phyloP scores from a whole-genome alignment of 1,140 invertebrate genomes.

The Gyrodactylus salaris region DNA sequence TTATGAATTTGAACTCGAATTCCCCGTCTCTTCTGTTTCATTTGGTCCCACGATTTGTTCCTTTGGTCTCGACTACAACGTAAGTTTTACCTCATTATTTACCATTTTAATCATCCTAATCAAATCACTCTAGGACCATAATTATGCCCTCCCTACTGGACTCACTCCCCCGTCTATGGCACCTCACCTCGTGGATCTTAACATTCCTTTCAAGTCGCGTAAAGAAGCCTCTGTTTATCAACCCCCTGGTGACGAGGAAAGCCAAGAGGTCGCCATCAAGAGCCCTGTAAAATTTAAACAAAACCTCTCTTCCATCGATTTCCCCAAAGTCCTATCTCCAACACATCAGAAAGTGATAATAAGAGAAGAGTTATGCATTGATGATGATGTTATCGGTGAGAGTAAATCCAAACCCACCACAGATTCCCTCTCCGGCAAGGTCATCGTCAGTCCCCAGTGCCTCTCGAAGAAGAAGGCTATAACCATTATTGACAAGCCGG shows the following conservation, averaged over 20 bases:
- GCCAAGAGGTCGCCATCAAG: no score
- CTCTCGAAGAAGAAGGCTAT: not conserved
- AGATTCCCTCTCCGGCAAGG: not conserved
- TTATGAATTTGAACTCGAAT: not conserved
- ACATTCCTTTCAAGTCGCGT: not conserved
- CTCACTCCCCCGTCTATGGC: not conserved
- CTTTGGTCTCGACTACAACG: not conserved
- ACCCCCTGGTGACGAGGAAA: not conserved
- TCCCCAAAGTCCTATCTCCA: not conserved
- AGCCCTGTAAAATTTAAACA: no score
- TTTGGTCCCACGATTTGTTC: not conserved
- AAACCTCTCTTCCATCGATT: not conserved
- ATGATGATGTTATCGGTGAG: not conserved
- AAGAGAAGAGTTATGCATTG: not conserved
- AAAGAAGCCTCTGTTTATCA: not conserved
- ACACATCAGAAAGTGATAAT: not conserved
- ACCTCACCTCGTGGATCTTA: constrained; percentile 2
- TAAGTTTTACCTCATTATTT: not conserved
- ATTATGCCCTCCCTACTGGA: constrained; percentile 2
- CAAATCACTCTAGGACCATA: not conserved
- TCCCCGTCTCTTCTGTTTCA: not conserved
- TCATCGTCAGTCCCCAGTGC: no score
- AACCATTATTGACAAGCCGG: not conserved
- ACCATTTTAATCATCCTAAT: not conserved
- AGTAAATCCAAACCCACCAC: no score